Conservation (phyloP, 2,797 vertebrate genomes). For the Corythornis leucogaster region DNA sequence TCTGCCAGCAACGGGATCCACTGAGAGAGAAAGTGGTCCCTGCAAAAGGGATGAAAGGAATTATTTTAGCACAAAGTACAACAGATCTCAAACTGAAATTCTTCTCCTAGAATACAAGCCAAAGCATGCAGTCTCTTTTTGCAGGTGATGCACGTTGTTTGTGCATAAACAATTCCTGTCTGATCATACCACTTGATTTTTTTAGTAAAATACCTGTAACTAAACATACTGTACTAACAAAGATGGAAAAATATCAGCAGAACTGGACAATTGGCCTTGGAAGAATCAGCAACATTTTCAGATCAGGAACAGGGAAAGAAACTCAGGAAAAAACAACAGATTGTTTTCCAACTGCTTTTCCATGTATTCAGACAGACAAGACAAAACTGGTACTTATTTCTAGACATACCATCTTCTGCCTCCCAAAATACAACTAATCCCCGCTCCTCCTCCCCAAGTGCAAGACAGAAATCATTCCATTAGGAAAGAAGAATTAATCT, state of each 20-base stretch:
- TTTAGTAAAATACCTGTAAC: not conserved
- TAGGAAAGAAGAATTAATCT: not conserved
- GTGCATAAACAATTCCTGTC: rapidly evolving
- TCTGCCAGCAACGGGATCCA: constrained; percentile 94
- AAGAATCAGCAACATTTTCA: not conserved
- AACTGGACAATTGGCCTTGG: not conserved
- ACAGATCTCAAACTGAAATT: not conserved
- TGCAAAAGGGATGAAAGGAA: constrained; percentile 57
- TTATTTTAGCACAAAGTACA: not conserved
- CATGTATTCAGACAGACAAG: not conserved
- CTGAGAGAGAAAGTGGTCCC: constrained; percentile 90
- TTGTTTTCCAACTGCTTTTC: not conserved
- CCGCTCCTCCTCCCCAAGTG: not conserved
- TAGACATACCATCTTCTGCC: not conserved
- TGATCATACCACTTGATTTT: not conserved
- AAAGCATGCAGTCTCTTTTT: not conserved
- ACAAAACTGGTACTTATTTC: not conserved
- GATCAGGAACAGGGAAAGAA: not conserved
- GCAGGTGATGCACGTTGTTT: rapidly evolving
- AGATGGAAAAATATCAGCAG: not conserved
- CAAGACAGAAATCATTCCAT: not conserved
- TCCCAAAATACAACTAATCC: not conserved
- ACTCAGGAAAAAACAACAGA: not conserved
- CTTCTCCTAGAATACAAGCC: not conserved
- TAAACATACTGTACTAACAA: not conserved